phyloP scores from a whole-genome alignment of 1,140 invertebrate species.

The Listronotus oregonensis region DNA sequence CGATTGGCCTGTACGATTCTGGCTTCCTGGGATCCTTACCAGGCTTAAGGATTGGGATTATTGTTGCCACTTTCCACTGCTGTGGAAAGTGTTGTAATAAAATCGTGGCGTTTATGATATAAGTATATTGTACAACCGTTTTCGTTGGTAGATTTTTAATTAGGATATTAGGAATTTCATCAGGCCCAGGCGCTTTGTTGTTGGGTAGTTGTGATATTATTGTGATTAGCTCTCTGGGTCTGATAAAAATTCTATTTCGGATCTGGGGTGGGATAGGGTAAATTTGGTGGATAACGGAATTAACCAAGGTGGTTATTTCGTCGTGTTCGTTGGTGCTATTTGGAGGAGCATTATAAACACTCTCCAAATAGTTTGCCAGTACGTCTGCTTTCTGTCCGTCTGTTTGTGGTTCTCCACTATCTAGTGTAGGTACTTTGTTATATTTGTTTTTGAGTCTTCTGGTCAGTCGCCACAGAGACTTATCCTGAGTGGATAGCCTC shows the following conservation, averaged over 20 bases:
- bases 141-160: conserved; percentile 41
- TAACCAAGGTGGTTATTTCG: too few relatives aligned
- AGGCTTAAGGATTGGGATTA: conserved; percentile 49
- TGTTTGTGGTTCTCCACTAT: too few relatives aligned
- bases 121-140: conserved; percentile 30
- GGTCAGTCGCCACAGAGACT: too few relatives aligned
- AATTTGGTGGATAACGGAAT: too few relatives aligned
- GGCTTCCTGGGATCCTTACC: conserved; percentile 43
- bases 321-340: too few relatives aligned
- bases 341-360: too few relatives aligned
- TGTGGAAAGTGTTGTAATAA: conserved; percentile 42
- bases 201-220: background rate
- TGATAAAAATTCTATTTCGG: background rate
- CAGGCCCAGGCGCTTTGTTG: conserved; percentile 49
- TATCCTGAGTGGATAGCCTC: too few relatives aligned
- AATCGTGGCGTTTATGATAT: conserved; percentile 46
- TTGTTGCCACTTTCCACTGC: conserved; percentile 46
- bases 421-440: too few relatives aligned
- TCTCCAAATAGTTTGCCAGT: too few relatives aligned
- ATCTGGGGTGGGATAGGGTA: too few relatives aligned
- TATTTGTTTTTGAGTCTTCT: too few relatives aligned
- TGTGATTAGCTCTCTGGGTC: background rate
- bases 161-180: conserved; percentile 41
- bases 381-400: too few relatives aligned
- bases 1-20: conserved; percentile 51